Percentiles rank a stretch among this genome's conserved stretches.
These are phyloP conservation scores for Coelopa frigida DNA, from an alignment of 1,140 invertebrate species.

Conservation along the genomic window DNA sequence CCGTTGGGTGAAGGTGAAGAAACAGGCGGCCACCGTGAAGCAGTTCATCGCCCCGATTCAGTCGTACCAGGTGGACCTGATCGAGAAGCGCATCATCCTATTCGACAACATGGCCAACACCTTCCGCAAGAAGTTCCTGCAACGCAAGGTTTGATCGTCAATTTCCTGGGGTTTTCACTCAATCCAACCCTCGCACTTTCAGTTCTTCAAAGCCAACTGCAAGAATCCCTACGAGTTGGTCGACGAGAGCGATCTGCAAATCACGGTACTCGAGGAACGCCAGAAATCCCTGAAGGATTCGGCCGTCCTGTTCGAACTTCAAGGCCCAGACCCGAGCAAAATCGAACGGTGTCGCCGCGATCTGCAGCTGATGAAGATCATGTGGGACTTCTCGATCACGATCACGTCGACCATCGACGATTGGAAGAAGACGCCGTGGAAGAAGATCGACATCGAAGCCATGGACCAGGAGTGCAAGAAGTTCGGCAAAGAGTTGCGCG, in stretches of 20 bases:
- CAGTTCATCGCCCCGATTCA: slow-evolving; percentile 76
- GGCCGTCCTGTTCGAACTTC: slow-evolving; percentile 78
- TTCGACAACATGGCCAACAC: slow-evolving; percentile 73
- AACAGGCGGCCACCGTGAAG: slow-evolving; percentile 72
- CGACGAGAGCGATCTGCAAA: slow-evolving; percentile 64
- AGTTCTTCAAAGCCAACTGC: slow-evolving; percentile 67
- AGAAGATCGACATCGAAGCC: slow-evolving; percentile 84
- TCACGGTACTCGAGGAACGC: slow-evolving; percentile 62
- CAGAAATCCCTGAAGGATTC: slow-evolving; percentile 63
- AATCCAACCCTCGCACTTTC: not conserved
- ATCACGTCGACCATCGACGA: slow-evolving; percentile 74
- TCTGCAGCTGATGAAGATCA: slow-evolving; percentile 66
- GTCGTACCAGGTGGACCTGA: slow-evolving; percentile 54
- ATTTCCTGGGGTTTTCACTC: not conserved
- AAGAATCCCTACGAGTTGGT: slow-evolving; percentile 65
- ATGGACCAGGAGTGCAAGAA: slow-evolving; percentile 94
- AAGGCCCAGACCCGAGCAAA: slow-evolving; percentile 71
- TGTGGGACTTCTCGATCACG: slow-evolving; percentile 87
- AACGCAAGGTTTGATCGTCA: slow-evolving; percentile 34
- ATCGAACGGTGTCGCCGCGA: slow-evolving; percentile 69
- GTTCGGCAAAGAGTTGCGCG: slow-evolving; percentile 75
- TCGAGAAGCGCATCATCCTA: slow-evolving; percentile 57
- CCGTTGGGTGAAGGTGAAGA: slow-evolving; percentile 82
- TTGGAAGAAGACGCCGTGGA: slow-evolving; percentile 90
- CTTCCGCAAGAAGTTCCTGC: slow-evolving; percentile 68